phyloP scores from a whole-genome alignment of 2,113 vertebrate genomes.

The Oncorhynchus gorbuscha region DNA sequence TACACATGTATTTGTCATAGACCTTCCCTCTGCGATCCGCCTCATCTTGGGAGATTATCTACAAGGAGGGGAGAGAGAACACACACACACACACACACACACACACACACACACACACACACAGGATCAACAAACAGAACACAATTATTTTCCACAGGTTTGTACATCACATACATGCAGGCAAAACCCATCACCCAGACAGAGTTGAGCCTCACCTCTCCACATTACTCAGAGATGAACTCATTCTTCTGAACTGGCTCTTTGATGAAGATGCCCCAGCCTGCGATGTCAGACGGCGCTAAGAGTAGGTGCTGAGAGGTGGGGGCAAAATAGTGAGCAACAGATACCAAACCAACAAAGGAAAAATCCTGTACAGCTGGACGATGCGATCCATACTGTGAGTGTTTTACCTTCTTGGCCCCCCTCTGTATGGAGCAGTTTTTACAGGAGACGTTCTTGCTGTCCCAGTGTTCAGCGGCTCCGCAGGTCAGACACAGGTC shows the following conservation, averaged over 20 bases:
- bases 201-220: slow-evolving; percentile 81
- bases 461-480: slow-evolving; percentile 97
- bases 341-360: too few relatives aligned
- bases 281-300: slow-evolving; percentile 96
- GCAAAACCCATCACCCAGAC: not conserved
- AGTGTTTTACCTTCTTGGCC: slow-evolving; percentile 86
- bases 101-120: too few relatives aligned
- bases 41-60: slow-evolving; percentile 99
- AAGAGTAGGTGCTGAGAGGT: slow-evolving; percentile 85
- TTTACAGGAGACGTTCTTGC: slow-evolving; percentile 98
- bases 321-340: too few relatives aligned
- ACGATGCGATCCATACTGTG: too few relatives aligned
- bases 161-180: not conserved
- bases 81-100: too few relatives aligned
- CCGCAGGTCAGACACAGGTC: slow-evolving; percentile 97
- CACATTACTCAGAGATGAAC: slow-evolving; percentile 99
- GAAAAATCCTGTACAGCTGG: too few relatives aligned
- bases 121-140: slow-evolving; percentile 76
- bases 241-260: slow-evolving; percentile 98
- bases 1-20: slow-evolving; percentile 99
- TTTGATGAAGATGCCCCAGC: slow-evolving; percentile 99
- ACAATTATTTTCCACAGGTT: not conserved
- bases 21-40: slow-evolving; percentile 97
- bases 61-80: slow-evolving; percentile 14
- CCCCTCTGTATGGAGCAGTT: slow-evolving; percentile 99